A percentile compares a stretch with the other conserved stretches of the same genome.
Evolutionary conservation across 1,140 invertebrate species (phyloP).

Genomic region (Rhysida immarginata): DNA sequence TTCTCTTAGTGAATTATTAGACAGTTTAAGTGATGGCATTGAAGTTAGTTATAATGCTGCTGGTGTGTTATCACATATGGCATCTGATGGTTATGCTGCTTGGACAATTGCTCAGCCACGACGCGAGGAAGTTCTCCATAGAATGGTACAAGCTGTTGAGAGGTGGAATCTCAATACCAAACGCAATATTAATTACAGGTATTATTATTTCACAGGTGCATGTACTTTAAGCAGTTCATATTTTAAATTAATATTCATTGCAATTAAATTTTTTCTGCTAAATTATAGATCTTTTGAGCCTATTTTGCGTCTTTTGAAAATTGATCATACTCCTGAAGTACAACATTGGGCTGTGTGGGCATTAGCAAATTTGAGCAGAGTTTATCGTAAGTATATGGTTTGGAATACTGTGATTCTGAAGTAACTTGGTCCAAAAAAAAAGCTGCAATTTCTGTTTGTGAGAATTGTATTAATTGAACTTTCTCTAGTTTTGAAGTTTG

Average conservation of each 20-base stretch:
- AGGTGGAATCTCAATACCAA: conserved; percentile 72
- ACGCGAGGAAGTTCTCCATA: conserved; percentile 52
- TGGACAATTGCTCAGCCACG: conserved; percentile 60
- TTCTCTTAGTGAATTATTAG: conserved; percentile 49
- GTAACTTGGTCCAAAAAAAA: too few species aligned
- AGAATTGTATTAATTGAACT: too few species aligned
- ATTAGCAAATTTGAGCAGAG: conserved; percentile 81
- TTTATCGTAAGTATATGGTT: conserved; percentile 79
- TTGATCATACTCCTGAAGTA: conserved; percentile 71
- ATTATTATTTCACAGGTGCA: too few species aligned
- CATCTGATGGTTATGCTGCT: conserved; percentile 67
- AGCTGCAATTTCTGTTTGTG: too few species aligned
- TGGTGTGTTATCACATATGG: conserved; percentile 86
- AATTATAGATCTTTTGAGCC: conserved; percentile 65
- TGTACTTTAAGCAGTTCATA: too few species aligned
- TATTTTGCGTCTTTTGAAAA: conserved; percentile 60
- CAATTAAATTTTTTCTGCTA: conserved; percentile 4
- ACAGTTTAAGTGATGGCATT: conserved; percentile 77
- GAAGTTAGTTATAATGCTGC: conserved; percentile 96
- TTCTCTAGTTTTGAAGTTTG: too few species aligned
- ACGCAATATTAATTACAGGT: conserved; percentile 90
- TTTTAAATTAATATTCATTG: conserved; percentile 6
- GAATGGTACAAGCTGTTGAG: conserved; percentile 64
- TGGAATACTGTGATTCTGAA: too few species aligned
- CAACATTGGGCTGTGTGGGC: conserved; percentile 98